Evolutionary conservation across 2,113 vertebrate genomes (phyloP), one percentile per base, ranked within the genome.

Genomic region (Pachyramphus minor): DNA sequence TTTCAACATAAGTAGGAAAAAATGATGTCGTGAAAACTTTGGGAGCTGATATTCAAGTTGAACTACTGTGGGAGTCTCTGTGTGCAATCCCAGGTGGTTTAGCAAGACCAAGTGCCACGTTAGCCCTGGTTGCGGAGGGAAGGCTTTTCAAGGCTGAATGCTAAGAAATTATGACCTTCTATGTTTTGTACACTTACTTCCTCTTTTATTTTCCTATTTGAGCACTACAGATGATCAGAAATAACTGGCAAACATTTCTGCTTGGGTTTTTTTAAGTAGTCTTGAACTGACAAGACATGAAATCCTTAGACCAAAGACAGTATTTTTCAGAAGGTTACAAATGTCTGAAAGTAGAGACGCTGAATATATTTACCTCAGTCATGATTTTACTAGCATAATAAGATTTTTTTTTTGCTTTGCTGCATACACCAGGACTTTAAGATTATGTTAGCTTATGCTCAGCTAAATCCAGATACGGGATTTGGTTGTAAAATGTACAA

Each of bases 401-500:
- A 92, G 85, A 83, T 76, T 78, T 85, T 94, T 85, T 94, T 59
- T 92, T 89, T 89, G 42, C 87, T 93, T 87, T 91, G 55, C 89
- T 83, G 63, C 89, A 52, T 82, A 79, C 71, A 92, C 87, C 90
- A 90, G 64, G 82, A 95, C 90, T 94, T 96, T 80, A 87, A 95
- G 95, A 89, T 94, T 96, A 90, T 39, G 79, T 73, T 93, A 77
- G 84, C 25, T 96, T 96, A 86, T 2, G 33, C 83, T 88, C 72
- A 89, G 72, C 95, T 96, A 92, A 97, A 94, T 83, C 82, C 93
- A 94, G 83, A 83, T 90, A 71, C 0, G 0, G 78, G 90, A 94
- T 96, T 95, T 93, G 66, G 81, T 95, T 94, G 79, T 96, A 94
- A 94, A 95, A 84, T 92, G n/a, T 56, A 93, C 89, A 95, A 87